Percentiles rank a stretch among this genome's conserved stretches.
phyloP scores from a whole-genome alignment of 2,888 invertebrate species.

The Lithophane semibrunnea region DNA sequence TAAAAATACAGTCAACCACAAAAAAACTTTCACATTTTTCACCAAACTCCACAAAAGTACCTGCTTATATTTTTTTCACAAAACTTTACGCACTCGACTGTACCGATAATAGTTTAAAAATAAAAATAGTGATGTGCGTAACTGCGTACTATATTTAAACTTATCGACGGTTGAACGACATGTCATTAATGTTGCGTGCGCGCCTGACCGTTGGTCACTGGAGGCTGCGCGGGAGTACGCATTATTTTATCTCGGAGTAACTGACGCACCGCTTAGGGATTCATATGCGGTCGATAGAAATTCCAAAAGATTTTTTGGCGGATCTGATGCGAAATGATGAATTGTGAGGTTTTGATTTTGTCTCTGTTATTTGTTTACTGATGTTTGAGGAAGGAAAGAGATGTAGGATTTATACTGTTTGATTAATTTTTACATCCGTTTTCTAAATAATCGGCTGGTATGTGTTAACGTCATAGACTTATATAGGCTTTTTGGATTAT shows the following conservation, averaged over 20 bases:
- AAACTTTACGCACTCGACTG: conserved; percentile 27
- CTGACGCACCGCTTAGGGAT: conserved; percentile 67
- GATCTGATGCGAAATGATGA: conserved; percentile 20
- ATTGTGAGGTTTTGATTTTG: conserved; percentile 12
- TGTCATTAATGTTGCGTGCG: conserved; percentile 71
- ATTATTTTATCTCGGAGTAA: conserved; percentile 75
- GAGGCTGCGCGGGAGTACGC: conserved; percentile 74
- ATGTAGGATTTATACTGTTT: not conserved
- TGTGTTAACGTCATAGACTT: conserved; percentile 16
- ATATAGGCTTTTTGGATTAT: not conserved
- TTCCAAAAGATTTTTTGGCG: conserved; percentile 39
- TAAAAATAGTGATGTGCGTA: conserved; percentile 69
- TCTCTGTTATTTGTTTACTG: not conserved
- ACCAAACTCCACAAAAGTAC: conserved; percentile 21
- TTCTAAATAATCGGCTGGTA: not conserved
- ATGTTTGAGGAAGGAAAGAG: conserved; percentile 21
- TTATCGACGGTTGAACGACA: conserved; percentile 69
- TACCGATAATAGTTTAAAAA: conserved; percentile 32
- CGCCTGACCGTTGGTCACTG: conserved; percentile 70
- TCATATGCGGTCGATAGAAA: conserved; percentile 65
- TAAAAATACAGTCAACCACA: conserved; percentile 42
- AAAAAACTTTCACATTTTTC: conserved; percentile 60
- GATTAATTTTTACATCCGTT: conserved; percentile 22
- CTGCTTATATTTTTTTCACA: not conserved
- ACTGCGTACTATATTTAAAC: conserved; percentile 60